Evolutionary conservation across 2,888 invertebrate genomes (phyloP), one percentile per base, ranked within the genome.

Genomic region (Acanthacorydalis orientalis): DNA sequence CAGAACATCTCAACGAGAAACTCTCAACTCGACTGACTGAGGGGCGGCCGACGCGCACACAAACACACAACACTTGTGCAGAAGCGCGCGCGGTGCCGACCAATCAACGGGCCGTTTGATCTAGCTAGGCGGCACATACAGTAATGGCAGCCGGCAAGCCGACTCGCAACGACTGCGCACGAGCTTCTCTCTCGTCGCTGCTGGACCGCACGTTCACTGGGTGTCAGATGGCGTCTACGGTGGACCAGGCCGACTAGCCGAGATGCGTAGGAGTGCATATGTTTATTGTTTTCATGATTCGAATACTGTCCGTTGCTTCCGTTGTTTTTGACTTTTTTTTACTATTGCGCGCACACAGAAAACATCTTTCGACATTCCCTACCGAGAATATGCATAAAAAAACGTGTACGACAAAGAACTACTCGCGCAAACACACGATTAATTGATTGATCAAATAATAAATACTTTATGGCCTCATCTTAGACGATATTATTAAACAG

Each of bases 111-210:
- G 56, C 56, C 59, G 61, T 63, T 62, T 63, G 63, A 61, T 56
- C 60, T 58, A 59, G 61, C 64, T 63, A 65, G 65, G 65, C 65
- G 65, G 64, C 64, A 61, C 61, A 61, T 40, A 23, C 63, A 65
- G 60, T 64, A 65, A 66, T 66, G 67, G 65, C 65, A 75, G 76
- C 76, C 73, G 74, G 71, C 68, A 69, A 70, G 69, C 70, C 69
- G 70, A 70, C 69, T 68, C 69, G 68, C 68, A 68, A 73, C 75
- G 75, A 75, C 73, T 75, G 76, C 76, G 76, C 75, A 74, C 73
- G 65, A 64, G 59, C 52, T 53, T 54, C 53, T 51, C 59, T 47
- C 49, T 48, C 49, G 49, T 49, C 43, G 35, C 46, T 39, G 39
- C 23, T 23, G 23, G 23, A 23, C 23, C 23, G 23, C 23, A 23